phyloP scores from a whole-genome alignment of 30 jellyfish, hydroid and myxozoan species.

The Aurelia coerulea region DNA sequence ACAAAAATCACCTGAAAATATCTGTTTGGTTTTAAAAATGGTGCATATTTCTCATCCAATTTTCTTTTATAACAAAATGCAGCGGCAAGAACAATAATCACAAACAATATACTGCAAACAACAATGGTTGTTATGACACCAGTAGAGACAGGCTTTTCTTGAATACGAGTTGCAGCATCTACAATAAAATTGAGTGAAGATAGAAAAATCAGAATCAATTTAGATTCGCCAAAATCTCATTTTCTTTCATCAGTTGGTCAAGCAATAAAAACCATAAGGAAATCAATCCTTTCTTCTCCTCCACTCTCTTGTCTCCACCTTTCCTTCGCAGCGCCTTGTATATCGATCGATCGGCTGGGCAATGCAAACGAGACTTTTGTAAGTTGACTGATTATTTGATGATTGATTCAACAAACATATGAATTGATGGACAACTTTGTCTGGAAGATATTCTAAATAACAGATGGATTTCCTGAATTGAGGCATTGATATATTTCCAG shows the following conservation, averaged over 20 bases:
- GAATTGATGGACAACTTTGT: too few relatives aligned
- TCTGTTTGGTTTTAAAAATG: slow-evolving; percentile 76
- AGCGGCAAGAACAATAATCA: slow-evolving; percentile 28
- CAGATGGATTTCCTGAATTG: too few relatives aligned
- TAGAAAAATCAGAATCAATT: neutral
- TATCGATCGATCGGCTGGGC: too few relatives aligned
- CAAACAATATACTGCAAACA: slow-evolving; percentile 46
- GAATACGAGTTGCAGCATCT: slow-evolving; percentile 16
- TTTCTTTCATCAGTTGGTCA: neutral
- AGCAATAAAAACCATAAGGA: neutral
- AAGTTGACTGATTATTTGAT: too few relatives aligned
- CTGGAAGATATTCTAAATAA: too few relatives aligned
- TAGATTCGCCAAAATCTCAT: neutral
- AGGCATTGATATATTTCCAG: too few relatives aligned
- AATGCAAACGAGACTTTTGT: too few relatives aligned
- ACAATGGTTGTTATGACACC: slow-evolving; percentile 61
- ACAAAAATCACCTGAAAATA: slow-evolving; percentile 63
- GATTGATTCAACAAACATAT: too few relatives aligned
- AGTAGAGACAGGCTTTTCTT: slow-evolving; percentile 33
- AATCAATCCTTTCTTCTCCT: neutral
- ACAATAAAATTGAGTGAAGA: neutral
- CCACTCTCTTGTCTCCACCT: too few relatives aligned
- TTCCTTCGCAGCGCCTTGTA: too few relatives aligned
- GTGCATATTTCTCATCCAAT: slow-evolving; percentile 81
- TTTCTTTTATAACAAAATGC: slow-evolving; percentile 65